Evolutionary conservation across 2,888 invertebrate species (phyloP), one percentile per base, ranked within the genome.

Genomic region (Rapana venosa): DNA sequence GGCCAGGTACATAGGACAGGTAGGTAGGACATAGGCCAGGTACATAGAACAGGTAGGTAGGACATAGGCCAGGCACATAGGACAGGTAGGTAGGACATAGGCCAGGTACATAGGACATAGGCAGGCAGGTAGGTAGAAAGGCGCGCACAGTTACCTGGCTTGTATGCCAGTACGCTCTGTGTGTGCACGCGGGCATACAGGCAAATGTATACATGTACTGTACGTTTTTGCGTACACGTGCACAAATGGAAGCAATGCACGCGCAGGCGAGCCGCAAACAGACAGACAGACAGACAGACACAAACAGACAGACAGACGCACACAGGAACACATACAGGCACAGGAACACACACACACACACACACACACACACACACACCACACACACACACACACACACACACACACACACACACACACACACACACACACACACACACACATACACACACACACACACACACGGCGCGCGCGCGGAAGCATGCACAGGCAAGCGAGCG

Each of bases 401-500:
- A 77, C 77, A 77, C 77, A 77, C 32, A 30, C 32, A 30, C 30
- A 0, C 30, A 0, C 0, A 0, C 0, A 30, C 77, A 30, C 77
- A 77, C 30, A 32, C 77, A 77, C 77, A 30, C 77, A 77, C 77
- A 30, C 77, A 30, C 77, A 32, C 77, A 30, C 77, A 77, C 77
- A 77, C 77, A 77, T 32, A 77, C 77, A 30, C 77, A n/a, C 77
- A 32, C 77, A n/a, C 77, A 35, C 77, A 77, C 77, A 77, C 32
- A 32, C n/a, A 77, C 77, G 32, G 30, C n/a, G n/a, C n/a, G n/a
- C n/a, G n/a, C n/a, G n/a, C n/a, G n/a, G n/a, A n/a, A n/a, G n/a
- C n/a, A n/a, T n/a, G n/a, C n/a, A n/a, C n/a, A n/a, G n/a, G n/a
- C n/a, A n/a, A n/a, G n/a, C n/a, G n/a, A n/a, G n/a, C n/a, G n/a